Evolutionary conservation across 2,888 invertebrate species (phyloP).

Genomic region (Brachylomia viminalis): DNA sequence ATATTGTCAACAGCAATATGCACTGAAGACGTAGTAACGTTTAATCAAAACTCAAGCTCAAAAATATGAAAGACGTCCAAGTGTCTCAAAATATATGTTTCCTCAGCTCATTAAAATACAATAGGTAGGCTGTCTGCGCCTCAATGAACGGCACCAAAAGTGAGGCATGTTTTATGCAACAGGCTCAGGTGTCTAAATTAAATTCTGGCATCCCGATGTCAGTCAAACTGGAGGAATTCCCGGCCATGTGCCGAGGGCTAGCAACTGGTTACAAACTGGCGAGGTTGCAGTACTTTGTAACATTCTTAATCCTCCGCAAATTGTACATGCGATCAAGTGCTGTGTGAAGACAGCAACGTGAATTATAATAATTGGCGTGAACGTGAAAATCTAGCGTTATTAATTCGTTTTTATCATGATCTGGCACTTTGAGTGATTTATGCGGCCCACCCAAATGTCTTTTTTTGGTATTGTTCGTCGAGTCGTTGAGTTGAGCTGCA

Average conservation of each 20-base stretch:
- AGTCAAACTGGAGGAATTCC: slow-evolving; percentile 76
- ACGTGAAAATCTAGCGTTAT: too few species aligned
- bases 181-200: slow-evolving; percentile 84
- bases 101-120: slow-evolving; percentile 79
- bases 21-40: not conserved
- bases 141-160: slow-evolving; percentile 77
- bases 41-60: slow-evolving; percentile 18
- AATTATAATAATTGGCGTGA: too few species aligned
- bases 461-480: too few species aligned
- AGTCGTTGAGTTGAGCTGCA: too few species aligned
- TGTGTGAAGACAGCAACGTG: too few species aligned
- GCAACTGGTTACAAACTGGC: slow-evolving; percentile 17
- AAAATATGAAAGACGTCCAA: slow-evolving; percentile 35
- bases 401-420: too few species aligned
- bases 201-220: slow-evolving; percentile 82
- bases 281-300: too few species aligned
- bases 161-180: slow-evolving; percentile 84
- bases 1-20: not conserved
- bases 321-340: too few species aligned
- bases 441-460: too few species aligned
- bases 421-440: too few species aligned
- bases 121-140: slow-evolving; percentile 70
- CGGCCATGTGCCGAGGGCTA: slow-evolving; percentile 52
- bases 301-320: too few species aligned
- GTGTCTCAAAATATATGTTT: slow-evolving; percentile 71